phyloP scores from a whole-genome alignment of 2,797 vertebrate species.

The Tolypeutes matacus region DNA sequence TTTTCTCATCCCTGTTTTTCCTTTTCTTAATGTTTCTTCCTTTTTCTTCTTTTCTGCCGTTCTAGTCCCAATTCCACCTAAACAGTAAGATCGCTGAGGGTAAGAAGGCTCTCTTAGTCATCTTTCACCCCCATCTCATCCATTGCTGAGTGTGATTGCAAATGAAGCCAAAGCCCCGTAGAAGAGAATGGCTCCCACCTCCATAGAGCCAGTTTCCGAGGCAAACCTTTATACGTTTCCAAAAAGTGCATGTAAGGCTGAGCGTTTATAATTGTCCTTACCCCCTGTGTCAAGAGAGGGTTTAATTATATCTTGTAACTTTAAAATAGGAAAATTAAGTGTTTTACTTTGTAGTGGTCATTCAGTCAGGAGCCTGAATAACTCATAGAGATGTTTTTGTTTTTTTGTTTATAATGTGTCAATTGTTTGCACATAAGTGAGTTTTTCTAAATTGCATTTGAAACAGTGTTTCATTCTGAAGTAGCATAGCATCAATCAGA shows the following conservation, averaged over 20 bases:
- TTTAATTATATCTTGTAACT: not conserved
- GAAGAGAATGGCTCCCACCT: not conserved
- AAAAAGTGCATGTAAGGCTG: not conserved
- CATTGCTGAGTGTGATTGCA: accelerated
- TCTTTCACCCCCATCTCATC: not conserved
- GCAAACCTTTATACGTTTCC: not conserved
- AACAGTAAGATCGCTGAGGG: not conserved
- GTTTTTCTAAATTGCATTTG: slow-evolving; percentile 32
- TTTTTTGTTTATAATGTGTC: not conserved
- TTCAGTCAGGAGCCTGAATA: slow-evolving; percentile 5
- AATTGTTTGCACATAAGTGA: slow-evolving; percentile 20
- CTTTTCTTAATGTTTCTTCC: not conserved
- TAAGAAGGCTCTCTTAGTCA: not conserved
- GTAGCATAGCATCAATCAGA: not conserved
- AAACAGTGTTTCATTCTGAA: not conserved
- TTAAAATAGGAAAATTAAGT: slow-evolving; percentile 1
- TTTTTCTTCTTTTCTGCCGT: not conserved
- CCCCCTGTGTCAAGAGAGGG: not conserved
- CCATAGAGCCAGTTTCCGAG: not conserved
- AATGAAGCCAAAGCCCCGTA: not conserved
- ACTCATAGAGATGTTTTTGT: not conserved
- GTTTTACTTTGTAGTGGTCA: not conserved
- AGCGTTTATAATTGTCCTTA: not conserved
- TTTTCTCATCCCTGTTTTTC: not conserved
- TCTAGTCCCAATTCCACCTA: not conserved